phyloP scores from a whole-genome alignment of 2,113 vertebrate genomes.

The Ascaphus truei region DNA sequence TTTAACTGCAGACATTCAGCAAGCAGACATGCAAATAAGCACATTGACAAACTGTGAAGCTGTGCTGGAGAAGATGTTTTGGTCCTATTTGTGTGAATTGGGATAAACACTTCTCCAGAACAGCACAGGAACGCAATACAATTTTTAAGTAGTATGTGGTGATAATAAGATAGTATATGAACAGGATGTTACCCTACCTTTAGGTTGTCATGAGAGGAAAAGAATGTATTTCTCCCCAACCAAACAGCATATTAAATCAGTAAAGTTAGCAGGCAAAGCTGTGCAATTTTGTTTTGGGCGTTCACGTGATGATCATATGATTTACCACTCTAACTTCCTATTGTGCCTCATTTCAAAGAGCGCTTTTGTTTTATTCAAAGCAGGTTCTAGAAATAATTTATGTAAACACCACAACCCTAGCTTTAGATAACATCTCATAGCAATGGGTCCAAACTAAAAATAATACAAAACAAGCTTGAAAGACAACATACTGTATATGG shows the following conservation, averaged over 20 bases:
- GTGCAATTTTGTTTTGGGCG: background rate
- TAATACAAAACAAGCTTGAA: no score
- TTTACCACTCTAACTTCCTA: conserved; percentile 10
- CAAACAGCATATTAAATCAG: background rate
- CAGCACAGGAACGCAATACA: no score
- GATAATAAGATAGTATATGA: no score
- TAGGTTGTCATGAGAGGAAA: background rate
- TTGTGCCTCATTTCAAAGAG: conserved; percentile 21
- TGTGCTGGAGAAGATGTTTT: no score
- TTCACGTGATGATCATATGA: conserved; percentile 19
- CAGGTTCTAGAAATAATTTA: background rate
- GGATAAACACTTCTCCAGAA: no score
- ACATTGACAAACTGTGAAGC: no score
- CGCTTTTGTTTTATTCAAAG: conserved; percentile 6
- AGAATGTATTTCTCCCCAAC: background rate
- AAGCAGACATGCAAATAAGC: no score
- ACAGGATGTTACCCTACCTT: no score
- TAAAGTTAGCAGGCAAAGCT: background rate
- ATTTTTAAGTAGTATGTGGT: no score
- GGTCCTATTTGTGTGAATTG: no score
- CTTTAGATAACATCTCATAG: background rate
- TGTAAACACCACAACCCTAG: background rate
- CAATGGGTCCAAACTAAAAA: no score
- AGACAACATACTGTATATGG: background rate
- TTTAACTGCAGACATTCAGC: no score